Base-by-base conservation (phyloP, 2,888 invertebrate genomes). In the Ornithoptera priamus region DNA sequence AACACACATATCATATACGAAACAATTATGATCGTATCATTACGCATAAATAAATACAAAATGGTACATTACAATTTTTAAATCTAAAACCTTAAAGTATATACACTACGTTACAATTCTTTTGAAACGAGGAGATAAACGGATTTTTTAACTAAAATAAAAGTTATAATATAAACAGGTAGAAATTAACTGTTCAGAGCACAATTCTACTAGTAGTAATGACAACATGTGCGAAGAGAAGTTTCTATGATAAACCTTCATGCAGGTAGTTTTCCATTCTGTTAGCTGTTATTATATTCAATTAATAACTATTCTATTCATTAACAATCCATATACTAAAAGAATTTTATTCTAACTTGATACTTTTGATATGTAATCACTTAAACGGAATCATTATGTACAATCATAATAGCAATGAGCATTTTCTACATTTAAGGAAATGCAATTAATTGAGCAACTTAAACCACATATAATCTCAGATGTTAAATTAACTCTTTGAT, bases 371-470 rank as follows among this genome's bases (percentile, higher is more conserved):
- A 57, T 46, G 39, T 63, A 64, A 64, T 67, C 61, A 64, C 61
- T 67, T 30, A 57, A 56, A 67, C 50, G 57, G 22, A 39, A 20
- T 64, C 18, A 61, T 66, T 60, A 36, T 50, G 10, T 15, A 63
- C 59, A 69, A 62, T 59, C 46, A 65, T 65, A 17, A 18, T 24
- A 46, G 72, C 72, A 62, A 69, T 72, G n/a, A 71, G 69, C 70
- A 67, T 66, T 72, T 65, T 62, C 71, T 72, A 70, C 79, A 82
- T 79, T 82, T 73, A 78, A 75, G 70, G 80, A 91, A 92, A 92
- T 92, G 91, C 92, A 90, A 82, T 77, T 69, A 81, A 80, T 92
- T 92, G 92, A 92, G 92, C 92, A 92, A 92, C 78, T 82, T 81
- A 80, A 80, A 81, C 80, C 74, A 75, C 74, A 75, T 76, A 75